These are phyloP conservation scores for Spinus pinus DNA, from an alignment of 2,797 vertebrate species.

Conservation along the genomic window DNA sequence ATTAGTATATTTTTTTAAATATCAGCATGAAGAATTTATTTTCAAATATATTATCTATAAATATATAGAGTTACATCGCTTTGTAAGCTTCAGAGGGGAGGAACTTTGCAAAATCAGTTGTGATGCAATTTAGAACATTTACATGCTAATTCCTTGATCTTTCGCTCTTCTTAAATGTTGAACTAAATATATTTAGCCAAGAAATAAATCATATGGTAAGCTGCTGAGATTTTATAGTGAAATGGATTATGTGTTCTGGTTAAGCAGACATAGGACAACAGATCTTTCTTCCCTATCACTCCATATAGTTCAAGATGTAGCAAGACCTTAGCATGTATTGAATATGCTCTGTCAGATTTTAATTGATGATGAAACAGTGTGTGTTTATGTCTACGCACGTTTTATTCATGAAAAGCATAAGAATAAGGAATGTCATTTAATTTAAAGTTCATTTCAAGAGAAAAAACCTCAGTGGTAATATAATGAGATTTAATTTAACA, in stretches of 20 bases:
- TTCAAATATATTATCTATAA: not conserved
- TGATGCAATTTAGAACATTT: not conserved
- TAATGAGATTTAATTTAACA: not conserved
- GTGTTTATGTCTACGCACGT: not conserved
- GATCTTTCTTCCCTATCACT: not conserved
- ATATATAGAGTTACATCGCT: rapidly evolving
- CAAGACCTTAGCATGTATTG: not conserved
- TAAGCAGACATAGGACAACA: not conserved
- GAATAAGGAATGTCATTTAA: not conserved
- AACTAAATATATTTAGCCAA: rapidly evolving
- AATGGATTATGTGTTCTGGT: not conserved
- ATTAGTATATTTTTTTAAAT: not conserved
- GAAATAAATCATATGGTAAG: not conserved
- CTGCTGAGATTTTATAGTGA: not conserved
- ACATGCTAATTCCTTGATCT: not conserved
- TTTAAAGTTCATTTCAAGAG: not conserved
- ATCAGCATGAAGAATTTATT: not conserved
- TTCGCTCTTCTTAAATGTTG: not conserved
- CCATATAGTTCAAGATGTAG: not conserved
- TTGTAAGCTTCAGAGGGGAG: not conserved
- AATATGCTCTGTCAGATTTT: not conserved
- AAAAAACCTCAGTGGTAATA: not conserved
- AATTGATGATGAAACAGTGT: not conserved
- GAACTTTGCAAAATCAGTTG: not conserved
- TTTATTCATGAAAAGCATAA: not conserved